A percentile compares a stretch with the other conserved stretches of the same genome.
phyloP scores from a whole-genome alignment of 2,113 vertebrate genomes.

The Lasiurus borealis region DNA sequence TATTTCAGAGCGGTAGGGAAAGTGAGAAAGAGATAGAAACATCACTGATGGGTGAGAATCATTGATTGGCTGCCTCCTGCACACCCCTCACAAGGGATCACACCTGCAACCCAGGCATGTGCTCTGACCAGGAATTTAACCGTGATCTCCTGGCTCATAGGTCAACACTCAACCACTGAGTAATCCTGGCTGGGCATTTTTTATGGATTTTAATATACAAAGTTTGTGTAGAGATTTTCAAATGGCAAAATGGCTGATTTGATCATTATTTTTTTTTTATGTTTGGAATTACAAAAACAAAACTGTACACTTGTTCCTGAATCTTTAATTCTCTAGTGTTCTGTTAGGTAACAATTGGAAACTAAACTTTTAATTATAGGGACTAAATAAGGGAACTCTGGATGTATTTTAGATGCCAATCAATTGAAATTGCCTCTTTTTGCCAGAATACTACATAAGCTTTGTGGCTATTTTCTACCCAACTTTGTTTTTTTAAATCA shows the following conservation, averaged over 20 bases:
- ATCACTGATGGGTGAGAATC: too few relatives aligned
- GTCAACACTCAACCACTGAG: too few relatives aligned
- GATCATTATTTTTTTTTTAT: not conserved
- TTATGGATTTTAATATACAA: not conserved
- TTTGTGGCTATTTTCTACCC: not conserved
- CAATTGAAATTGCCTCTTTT: not conserved
- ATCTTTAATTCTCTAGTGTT: not conserved
- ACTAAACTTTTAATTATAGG: not conserved
- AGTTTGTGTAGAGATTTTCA: not conserved
- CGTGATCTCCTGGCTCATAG: too few relatives aligned
- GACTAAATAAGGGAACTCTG: not conserved
- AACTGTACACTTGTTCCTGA: not conserved
- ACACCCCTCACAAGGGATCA: too few relatives aligned
- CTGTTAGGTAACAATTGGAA: not conserved
- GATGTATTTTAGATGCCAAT: not conserved
- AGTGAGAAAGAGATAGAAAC: too few relatives aligned
- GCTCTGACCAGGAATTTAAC: too few relatives aligned
- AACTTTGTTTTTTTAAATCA: not conserved
- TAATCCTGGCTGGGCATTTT: not conserved
- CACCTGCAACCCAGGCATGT: too few relatives aligned
- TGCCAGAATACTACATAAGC: not conserved
- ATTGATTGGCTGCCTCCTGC: too few relatives aligned
- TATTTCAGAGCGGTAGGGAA: too few relatives aligned
- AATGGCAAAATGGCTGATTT: not conserved
- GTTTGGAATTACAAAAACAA: not conserved